Conservation (phyloP, 2,888 invertebrate genomes). For the Harpagoxenus sublaevis region DNA sequence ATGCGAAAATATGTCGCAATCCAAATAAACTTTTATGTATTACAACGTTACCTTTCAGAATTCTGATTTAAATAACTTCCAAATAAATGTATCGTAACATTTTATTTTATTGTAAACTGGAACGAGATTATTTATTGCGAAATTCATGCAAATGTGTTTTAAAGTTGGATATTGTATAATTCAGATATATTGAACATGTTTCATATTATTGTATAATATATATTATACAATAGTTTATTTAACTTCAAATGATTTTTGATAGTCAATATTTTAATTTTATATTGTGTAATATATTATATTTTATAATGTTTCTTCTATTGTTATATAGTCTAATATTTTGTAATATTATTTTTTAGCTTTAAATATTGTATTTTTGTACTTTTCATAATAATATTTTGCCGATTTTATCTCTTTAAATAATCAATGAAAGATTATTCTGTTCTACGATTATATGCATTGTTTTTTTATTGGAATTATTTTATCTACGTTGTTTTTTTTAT, state of each 20-base stretch:
- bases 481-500: neutral
- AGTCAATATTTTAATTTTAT: constrained; percentile 2
- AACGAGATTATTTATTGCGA: neutral
- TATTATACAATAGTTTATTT: neutral
- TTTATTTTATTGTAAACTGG: neutral
- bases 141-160: neutral
- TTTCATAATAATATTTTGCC: neutral
- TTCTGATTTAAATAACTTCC: constrained; percentile 5
- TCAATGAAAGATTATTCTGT: neutral
- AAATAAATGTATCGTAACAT: constrained; percentile 1
- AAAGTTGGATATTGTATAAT: constrained; percentile 10
- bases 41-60: neutral
- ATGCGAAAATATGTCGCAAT: neutral
- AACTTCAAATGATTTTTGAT: neutral
- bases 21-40: constrained; percentile 10
- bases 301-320: neutral
- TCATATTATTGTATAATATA: neutral
- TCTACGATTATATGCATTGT: neutral
- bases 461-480: neutral
- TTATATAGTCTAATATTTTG: neutral
- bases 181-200: neutral
- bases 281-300: neutral
- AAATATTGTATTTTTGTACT: neutral
- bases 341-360: neutral
- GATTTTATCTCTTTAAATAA: neutral